These are phyloP conservation scores for Scaptomyza polygonia DNA, from an alignment of 2,888 invertebrate species.

Conservation along the genomic window DNA sequence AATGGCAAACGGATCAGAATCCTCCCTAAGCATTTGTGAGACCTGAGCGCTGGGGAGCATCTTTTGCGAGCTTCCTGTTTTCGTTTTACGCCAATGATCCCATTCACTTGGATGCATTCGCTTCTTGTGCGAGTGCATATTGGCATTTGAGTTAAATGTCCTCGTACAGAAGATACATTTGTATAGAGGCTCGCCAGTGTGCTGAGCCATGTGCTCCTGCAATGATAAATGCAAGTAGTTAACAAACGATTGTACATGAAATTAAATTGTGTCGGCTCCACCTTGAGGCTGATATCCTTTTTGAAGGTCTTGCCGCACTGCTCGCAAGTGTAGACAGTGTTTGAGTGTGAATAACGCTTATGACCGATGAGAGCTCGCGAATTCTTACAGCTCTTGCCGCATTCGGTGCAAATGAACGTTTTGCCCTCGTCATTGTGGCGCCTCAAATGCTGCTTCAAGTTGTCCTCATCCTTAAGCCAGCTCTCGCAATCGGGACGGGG, in stretches of 20 bases:
- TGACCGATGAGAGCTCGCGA: conserved; percentile 82
- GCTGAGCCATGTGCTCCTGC: conserved; percentile 83
- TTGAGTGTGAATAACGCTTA: conserved; percentile 82
- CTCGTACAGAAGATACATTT: conserved; percentile 83
- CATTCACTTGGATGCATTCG: conserved; percentile 82
- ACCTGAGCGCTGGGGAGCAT: conserved; percentile 72
- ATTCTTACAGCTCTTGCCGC: conserved; percentile 82
- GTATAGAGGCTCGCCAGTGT: conserved; percentile 83
- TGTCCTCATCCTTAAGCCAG: conserved; percentile 83
- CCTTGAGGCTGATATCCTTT: conserved; percentile 82
- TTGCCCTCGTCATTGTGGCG: conserved; percentile 81
- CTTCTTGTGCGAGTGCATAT: conserved; percentile 84
- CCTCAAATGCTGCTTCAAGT: conserved; percentile 82
- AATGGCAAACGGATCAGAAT: conserved; percentile 56
- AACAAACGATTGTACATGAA: neutral
- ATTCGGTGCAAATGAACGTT: conserved; percentile 77
- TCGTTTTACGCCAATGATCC: conserved; percentile 81
- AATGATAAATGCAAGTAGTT: neutral
- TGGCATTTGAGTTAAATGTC: conserved; percentile 83
- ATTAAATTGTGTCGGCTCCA: conserved; percentile 20
- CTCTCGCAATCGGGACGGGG: conserved; percentile 82
- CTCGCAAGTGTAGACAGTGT: conserved; percentile 77
- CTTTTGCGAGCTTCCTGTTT: conserved; percentile 79
- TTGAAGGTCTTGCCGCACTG: conserved; percentile 84
- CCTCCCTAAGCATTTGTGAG: conserved; percentile 72